A percentile compares a stretch with the other conserved stretches of the same genome.
phyloP scores from a whole-genome alignment of 1,140 invertebrate genomes.

The Lepidurus arcticus region DNA sequence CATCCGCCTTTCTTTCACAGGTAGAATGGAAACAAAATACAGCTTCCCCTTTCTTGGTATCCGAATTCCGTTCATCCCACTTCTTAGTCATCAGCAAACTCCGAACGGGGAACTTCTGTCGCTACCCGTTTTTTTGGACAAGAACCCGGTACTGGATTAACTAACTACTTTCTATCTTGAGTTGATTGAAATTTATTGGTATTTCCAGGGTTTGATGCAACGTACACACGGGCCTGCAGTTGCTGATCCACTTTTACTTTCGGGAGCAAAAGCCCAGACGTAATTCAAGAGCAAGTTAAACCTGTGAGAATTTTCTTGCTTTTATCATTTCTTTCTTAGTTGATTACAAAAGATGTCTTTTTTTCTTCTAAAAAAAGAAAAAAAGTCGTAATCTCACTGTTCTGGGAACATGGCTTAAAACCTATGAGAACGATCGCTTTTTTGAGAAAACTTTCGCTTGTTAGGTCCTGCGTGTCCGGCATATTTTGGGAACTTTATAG shows the following conservation, averaged over 20 bases:
- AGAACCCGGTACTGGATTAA: too few relatives aligned
- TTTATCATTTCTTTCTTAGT: background rate
- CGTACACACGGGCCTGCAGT: background rate
- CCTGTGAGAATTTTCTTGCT: background rate
- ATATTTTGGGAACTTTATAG: background rate
- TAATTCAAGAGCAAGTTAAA: background rate
- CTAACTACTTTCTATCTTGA: background rate
- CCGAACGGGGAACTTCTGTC: too few relatives aligned
- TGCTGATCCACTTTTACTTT: constrained; percentile 8
- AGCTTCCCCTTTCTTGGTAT: too few relatives aligned
- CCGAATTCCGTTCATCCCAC: too few relatives aligned
- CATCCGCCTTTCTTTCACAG: background rate
- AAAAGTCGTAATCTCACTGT: too few relatives aligned
- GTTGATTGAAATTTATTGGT: background rate
- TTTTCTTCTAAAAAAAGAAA: background rate
- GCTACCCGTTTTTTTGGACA: too few relatives aligned
- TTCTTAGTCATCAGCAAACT: too few relatives aligned
- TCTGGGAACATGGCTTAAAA: background rate
- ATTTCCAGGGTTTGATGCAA: background rate
- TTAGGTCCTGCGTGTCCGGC: background rate
- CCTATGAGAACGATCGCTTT: background rate
- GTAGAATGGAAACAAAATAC: too few relatives aligned
- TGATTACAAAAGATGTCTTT: background rate
- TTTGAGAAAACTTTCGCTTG: constrained; percentile 3
- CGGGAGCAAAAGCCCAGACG: background rate